These are phyloP conservation scores for Thamnophis elegans DNA, from an alignment of 2,797 vertebrate species.

Conservation along the genomic window DNA sequence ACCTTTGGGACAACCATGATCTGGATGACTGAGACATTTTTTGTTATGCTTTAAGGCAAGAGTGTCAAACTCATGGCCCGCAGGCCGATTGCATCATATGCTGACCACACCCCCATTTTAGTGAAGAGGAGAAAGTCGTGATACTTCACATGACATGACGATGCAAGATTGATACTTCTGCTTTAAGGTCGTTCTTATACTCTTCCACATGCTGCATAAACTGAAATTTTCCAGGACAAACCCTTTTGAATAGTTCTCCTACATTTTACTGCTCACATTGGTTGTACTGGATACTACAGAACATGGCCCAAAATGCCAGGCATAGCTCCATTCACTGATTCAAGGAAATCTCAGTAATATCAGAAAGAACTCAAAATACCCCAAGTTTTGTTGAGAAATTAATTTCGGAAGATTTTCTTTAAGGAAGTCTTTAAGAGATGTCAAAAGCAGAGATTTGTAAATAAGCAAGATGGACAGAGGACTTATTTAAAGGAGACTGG, in stretches of 20 bases:
- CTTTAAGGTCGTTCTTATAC: neutral
- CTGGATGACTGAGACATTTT: neutral
- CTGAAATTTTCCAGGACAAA: neutral
- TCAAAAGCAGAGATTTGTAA: neutral
- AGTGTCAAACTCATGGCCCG: no score
- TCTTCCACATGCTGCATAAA: neutral
- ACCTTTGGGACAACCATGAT: neutral
- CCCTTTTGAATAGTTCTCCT: neutral
- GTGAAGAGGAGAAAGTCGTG: no score
- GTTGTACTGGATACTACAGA: neutral
- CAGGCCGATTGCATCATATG: no score
- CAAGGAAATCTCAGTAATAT: neutral
- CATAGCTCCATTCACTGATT: neutral
- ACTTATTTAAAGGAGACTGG: neutral
- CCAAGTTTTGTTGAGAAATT: neutral
- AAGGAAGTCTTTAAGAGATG: neutral
- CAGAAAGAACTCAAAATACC: neutral
- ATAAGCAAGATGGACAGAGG: neutral
- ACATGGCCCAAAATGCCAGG: neutral
- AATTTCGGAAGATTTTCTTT: neutral
- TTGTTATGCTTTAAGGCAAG: neutral
- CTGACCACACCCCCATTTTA: no score
- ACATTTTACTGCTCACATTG: neutral
- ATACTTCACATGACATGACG: no score
- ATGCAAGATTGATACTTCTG: no score